Percentiles rank a stretch among this genome's conserved stretches.
phyloP scores from a whole-genome alignment of 92 coral and sea anemone species.

The Bergia sp. region DNA sequence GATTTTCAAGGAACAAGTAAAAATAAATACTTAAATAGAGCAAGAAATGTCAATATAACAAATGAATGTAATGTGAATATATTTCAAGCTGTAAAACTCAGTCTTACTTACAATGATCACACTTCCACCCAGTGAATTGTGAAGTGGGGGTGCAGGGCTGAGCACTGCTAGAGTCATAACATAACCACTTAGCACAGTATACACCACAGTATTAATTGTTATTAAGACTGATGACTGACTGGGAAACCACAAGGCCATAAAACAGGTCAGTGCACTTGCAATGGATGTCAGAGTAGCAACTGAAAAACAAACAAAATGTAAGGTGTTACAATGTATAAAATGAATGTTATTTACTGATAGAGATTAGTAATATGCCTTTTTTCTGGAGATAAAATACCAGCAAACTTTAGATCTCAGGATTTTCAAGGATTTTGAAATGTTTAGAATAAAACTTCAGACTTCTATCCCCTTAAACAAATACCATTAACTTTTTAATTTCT shows the following conservation, averaged over 20 bases:
- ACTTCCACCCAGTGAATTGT: slow-evolving; percentile 66
- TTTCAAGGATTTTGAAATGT: no score
- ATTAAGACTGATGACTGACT: slow-evolving; percentile 61
- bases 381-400: no score
- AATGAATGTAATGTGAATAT: neutral
- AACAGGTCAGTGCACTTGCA: slow-evolving; percentile 79
- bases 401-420: no score
- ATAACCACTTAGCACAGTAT: slow-evolving; percentile 69
- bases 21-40: no score
- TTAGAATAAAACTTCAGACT: no score
- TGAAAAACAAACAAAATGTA: slow-evolving; percentile 6
- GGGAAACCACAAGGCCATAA: slow-evolving; percentile 78
- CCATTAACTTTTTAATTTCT: no score
- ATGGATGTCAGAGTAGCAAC: slow-evolving; percentile 88
- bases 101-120: slow-evolving; percentile 73
- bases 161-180: slow-evolving; percentile 69
- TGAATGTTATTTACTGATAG: neutral
- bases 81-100: neutral
- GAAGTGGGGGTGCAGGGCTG: slow-evolving; percentile 86
- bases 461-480: no score
- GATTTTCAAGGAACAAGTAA: neutral
- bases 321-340: neutral
- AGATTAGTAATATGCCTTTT: no score
- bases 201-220: slow-evolving; percentile 50
- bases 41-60: no score